Base-by-base conservation (phyloP, 2,888 invertebrate species). In the Dicyrtomina minuta region DNA sequence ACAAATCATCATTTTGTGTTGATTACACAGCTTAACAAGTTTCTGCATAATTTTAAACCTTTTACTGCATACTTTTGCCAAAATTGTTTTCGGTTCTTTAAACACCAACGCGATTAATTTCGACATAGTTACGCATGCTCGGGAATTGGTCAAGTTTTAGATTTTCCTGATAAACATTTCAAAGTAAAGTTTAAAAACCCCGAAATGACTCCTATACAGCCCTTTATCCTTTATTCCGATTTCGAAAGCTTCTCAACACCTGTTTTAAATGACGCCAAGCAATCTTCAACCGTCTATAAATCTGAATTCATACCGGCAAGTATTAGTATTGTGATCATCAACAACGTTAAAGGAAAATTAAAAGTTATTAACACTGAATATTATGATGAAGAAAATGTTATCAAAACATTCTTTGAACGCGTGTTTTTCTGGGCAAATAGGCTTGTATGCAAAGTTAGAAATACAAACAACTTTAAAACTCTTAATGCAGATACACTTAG, bases 341-440 rank as follows among this genome's bases (percentile, higher is more conserved):
- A 20, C 2, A 27, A 59, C n/a, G 3, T 10, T 1, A 20, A 13
- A 20, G n/a, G 20, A 1, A n/a, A 1, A 27, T 12, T 17, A 3
- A 10, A 46, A 49, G 27, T 49, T 49, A 27, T 27, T 3, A 4
- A 12, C 26, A n/a, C 15, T 5, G 33, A 33, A 27, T 62, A 51
- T 27, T 62, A 62, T 27, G 62, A 62, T 3, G 49, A 49, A 1
- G 33, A 27, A 49, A 49, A 62, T 49, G 49, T 62, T 8, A 33
- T 62, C 15, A 49, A 62, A 4, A 13, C 5, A 13, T 62, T 62
- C 27, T 62, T 62, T 17, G n/a, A 46, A 15, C 0, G 17, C 1
- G 13, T 62, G 2, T 62, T 62, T 27, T n/a, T 27, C 22, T 62
- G 49, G 62, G 27, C 17, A 1, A 12, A 51, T 33, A 62, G 8